Conservation (phyloP, 2,888 invertebrate genomes). For the Calameuta filiformis region DNA sequence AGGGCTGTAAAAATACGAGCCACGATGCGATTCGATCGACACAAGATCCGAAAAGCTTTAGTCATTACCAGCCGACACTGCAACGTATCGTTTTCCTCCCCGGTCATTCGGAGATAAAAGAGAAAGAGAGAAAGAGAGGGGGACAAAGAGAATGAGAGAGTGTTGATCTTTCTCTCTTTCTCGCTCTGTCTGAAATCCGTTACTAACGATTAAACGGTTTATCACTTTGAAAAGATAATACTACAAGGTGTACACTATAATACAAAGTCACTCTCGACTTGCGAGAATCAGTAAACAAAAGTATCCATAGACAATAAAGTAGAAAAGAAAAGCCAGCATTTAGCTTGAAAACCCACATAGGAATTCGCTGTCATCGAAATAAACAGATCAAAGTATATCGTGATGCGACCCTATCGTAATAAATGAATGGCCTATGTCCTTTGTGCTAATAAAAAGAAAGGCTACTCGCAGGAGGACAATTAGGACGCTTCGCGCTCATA, state of each 20-base stretch:
- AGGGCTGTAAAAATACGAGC: background rate
- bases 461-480: background rate
- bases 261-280: too few relatives aligned
- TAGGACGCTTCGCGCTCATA: conserved; percentile 40
- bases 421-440: background rate
- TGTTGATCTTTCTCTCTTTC: too few relatives aligned
- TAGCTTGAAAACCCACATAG: background rate
- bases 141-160: background rate
- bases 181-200: background rate
- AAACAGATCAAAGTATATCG: background rate
- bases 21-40: background rate
- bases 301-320: background rate
- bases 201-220: background rate
- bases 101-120: too few relatives aligned
- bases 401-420: background rate
- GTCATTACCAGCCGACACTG: background rate
- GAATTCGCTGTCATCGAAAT: background rate
- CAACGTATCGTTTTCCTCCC: too few relatives aligned
- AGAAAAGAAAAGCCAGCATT: background rate
- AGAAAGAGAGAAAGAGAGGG: background rate
- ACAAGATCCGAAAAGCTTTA: background rate
- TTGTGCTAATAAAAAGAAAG: background rate
- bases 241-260: background rate
- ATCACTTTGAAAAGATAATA: background rate
- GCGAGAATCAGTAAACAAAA: too few relatives aligned